A percentile compares a stretch with the other conserved stretches of the same genome.
Evolutionary conservation across 1,140 invertebrate genomes (phyloP).

Genomic region (Drosophila tristis): DNA sequence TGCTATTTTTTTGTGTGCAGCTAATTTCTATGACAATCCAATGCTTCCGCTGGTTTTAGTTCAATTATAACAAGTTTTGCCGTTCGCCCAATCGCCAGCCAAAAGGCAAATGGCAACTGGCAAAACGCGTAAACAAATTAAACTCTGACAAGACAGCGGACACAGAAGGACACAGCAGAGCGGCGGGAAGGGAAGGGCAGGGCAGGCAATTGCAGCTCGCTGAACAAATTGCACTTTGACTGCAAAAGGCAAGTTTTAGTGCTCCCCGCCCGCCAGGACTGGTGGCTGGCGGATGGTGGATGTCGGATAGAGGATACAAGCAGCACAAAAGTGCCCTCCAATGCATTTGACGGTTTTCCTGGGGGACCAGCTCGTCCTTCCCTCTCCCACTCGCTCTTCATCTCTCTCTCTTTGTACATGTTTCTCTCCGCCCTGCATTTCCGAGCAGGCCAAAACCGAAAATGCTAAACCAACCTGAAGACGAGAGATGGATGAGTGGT

Average conservation of each 20-base stretch:
- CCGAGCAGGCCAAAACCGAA: conserved; percentile 35
- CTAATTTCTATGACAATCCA: conserved; percentile 45
- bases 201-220: conserved; percentile 49
- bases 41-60: conserved; percentile 36
- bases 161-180: not conserved
- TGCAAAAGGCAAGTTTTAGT: conserved; percentile 74
- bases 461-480: conserved; percentile 57
- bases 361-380: conserved; percentile 50
- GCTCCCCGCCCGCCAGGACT: conserved; percentile 16
- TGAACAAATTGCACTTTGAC: conserved; percentile 79
- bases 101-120: conserved; percentile 44
- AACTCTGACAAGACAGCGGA: conserved; percentile 51
- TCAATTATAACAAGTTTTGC: conserved; percentile 56
- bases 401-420: not conserved
- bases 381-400: not conserved
- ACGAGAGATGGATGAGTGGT: conserved; percentile 61
- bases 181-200: conserved; percentile 3
- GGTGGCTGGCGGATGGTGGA: conserved; percentile 14
- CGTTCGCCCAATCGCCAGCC: conserved; percentile 18
- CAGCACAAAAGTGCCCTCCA: conserved; percentile 53
- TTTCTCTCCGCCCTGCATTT: conserved; percentile 8
- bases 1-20: conserved; percentile 1
- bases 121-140: conserved; percentile 72
- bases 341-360: conserved; percentile 74
- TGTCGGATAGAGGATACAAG: not conserved